phyloP scores from a whole-genome alignment of 2,113 vertebrate species.

The Cyphomyrus plagiostoma region DNA sequence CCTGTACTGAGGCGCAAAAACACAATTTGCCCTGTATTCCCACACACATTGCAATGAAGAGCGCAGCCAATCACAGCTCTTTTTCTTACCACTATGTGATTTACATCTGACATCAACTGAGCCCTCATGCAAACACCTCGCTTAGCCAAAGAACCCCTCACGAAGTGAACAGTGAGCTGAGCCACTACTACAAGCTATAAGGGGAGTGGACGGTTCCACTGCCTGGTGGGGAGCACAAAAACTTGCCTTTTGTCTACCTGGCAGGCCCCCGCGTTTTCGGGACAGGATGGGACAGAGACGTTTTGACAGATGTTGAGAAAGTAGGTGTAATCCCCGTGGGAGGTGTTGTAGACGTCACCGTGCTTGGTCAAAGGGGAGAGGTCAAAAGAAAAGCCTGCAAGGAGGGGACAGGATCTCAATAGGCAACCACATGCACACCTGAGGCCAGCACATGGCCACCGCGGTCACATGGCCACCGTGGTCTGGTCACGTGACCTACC shows the following conservation, averaged over 20 bases:
- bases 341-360: conserved; percentile 56
- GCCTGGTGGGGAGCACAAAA: too few relatives aligned
- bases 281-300: conserved; percentile 54
- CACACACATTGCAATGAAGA: neutral
- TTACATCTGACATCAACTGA: neutral
- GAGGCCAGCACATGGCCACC: too few relatives aligned
- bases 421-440: neutral
- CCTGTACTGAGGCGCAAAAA: neutral
- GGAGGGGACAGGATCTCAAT: neutral
- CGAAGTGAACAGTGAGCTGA: neutral
- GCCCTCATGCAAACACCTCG: neutral
- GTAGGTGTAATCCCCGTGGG: conserved; percentile 62
- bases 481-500: conserved; percentile 67
- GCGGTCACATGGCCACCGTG: conserved; percentile 30
- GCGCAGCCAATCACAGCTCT: neutral
- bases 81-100: neutral
- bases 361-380: conserved; percentile 72
- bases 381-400: conserved; percentile 78
- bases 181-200: neutral
- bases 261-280: conserved; percentile 68
- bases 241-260: conserved; percentile 70
- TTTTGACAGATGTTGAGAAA: conserved; percentile 76
- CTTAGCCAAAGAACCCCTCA: neutral
- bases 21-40: neutral
- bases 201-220: neutral